Evolutionary conservation across 2,113 vertebrate genomes (phyloP).

Genomic region (Theristicus caerulescens): DNA sequence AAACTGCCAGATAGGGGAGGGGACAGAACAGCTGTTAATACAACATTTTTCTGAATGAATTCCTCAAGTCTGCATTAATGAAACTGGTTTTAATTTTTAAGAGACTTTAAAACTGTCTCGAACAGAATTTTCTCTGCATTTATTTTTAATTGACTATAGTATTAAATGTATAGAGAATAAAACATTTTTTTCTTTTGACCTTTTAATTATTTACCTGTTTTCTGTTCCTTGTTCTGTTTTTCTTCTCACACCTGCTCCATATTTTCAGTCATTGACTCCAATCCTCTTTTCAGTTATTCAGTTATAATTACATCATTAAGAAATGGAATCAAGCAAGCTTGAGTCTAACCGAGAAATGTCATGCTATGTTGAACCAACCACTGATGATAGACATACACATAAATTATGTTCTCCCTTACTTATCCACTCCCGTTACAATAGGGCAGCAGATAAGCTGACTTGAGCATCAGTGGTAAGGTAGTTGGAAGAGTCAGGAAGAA

Average conservation of each 20-base stretch:
- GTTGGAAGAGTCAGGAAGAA: neutral
- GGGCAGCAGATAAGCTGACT: neutral
- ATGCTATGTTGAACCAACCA: neutral
- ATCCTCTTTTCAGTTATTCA: neutral
- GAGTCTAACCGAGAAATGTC: neutral
- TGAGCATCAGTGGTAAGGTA: neutral
- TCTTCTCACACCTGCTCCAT: neutral
- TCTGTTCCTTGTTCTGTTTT: neutral
- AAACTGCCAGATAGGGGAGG: neutral
- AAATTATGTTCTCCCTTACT: neutral
- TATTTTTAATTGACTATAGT: neutral
- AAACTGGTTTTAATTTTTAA: neutral
- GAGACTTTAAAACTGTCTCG: neutral
- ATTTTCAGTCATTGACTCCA: neutral
- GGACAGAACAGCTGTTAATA: neutral
- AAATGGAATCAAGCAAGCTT: neutral
- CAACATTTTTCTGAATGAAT: neutral
- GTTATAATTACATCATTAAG: neutral
- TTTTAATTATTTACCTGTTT: neutral
- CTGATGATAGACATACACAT: neutral
- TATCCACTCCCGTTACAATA: too few relatives aligned
- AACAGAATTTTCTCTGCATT: neutral
- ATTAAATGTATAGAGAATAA: neutral
- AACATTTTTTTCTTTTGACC: neutral
- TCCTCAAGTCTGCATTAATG: neutral